Conservation (phyloP, 35 echinoderm and acorn worm genomes). For the Stichopus chloronotus region DNA sequence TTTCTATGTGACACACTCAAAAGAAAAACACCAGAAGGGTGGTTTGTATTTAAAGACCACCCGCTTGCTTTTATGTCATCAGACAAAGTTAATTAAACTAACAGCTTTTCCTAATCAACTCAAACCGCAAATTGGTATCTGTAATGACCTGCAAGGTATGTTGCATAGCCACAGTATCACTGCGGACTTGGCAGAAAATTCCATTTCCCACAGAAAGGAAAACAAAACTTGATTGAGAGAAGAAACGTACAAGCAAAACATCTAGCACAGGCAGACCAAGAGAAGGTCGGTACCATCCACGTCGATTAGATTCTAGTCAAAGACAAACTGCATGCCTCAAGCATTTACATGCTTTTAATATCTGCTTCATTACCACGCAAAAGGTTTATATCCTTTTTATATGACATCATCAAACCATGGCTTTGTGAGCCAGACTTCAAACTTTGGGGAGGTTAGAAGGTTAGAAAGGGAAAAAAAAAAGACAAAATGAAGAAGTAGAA, state of each 20-base stretch:
- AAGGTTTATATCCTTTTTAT: neutral
- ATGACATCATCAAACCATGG: neutral
- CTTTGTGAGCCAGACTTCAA: neutral
- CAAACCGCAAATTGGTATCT: slow-evolving; percentile 11
- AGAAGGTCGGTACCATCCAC: neutral
- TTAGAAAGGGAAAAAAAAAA: no score
- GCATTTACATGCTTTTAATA: neutral
- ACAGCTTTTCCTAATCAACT: slow-evolving; percentile 38
- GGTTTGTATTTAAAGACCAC: neutral
- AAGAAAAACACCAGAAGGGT: neutral
- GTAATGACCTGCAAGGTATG: neutral
- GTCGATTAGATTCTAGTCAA: neutral
- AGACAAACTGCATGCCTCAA: neutral
- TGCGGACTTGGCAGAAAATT: no score
- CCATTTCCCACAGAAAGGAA: neutral
- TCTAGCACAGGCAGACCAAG: neutral
- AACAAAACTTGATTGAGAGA: neutral
- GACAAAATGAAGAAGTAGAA: no score
- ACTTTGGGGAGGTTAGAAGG: no score
- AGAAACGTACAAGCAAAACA: neutral
- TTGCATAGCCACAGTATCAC: neutral
- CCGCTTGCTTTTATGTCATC: slow-evolving; percentile 1
- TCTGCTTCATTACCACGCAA: neutral
- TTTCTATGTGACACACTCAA: neutral
- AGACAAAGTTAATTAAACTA: slow-evolving; percentile 27